Evolutionary conservation across 2,113 vertebrate genomes (phyloP).

Genomic region (Procavia capensis): DNA sequence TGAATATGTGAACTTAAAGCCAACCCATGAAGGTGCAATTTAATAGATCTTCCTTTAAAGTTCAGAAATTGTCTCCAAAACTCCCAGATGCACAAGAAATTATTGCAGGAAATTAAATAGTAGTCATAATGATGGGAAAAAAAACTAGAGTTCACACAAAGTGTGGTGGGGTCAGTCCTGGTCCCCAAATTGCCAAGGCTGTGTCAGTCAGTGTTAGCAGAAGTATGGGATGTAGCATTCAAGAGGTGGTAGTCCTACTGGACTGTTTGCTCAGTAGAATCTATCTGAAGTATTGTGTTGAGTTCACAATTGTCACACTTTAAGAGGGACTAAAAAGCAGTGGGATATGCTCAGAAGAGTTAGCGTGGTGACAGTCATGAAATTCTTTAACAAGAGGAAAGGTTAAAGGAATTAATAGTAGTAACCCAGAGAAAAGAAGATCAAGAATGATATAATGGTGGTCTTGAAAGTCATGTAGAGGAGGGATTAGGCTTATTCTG

Average conservation of each 20-base stretch:
- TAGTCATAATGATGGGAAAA: not conserved
- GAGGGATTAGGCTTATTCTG: not conserved
- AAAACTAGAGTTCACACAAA: constrained; percentile 2
- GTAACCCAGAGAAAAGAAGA: not conserved
- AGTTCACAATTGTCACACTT: constrained; percentile 44
- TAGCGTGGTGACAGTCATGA: not conserved
- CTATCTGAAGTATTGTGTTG: not conserved
- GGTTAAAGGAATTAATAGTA: constrained; percentile 27
- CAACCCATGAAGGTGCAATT: constrained; percentile 28
- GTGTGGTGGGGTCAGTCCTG: not conserved
- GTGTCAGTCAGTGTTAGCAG: not conserved
- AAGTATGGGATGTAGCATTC: constrained; percentile 11
- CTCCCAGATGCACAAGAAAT: constrained; percentile 4
- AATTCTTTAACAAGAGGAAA: constrained; percentile 34
- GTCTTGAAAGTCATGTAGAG: constrained; percentile 10
- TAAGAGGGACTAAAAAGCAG: not conserved
- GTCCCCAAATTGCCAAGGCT: not conserved
- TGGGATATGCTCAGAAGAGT: constrained; percentile 21
- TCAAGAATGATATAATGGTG: not conserved
- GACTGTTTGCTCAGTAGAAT: not conserved
- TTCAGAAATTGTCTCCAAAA: constrained; percentile 18
- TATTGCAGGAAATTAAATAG: constrained; percentile 46
- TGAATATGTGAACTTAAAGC: constrained; percentile 34
- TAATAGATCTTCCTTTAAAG: constrained; percentile 36
- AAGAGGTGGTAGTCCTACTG: not conserved